phyloP scores from a whole-genome alignment of 1,140 invertebrate genomes.

The Hyposmocoma kahamanoa region DNA sequence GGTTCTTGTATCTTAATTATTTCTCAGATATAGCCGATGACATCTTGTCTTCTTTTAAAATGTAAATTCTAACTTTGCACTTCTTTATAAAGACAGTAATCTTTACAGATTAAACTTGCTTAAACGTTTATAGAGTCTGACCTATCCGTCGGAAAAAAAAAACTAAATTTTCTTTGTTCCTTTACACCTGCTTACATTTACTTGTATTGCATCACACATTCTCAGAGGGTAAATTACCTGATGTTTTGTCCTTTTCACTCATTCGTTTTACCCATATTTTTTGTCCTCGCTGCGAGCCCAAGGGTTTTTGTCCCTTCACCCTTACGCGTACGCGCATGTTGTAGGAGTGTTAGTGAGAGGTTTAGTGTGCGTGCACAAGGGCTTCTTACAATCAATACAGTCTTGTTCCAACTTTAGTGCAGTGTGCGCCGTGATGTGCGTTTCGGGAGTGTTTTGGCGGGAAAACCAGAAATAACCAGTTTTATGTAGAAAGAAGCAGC shows the following conservation, averaged over 20 bases:
- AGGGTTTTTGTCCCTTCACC: conserved; percentile 59
- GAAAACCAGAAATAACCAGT: conserved; percentile 27
- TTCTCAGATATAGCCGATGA: too few species aligned
- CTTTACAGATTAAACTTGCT: too few species aligned
- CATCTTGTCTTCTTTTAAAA: too few species aligned
- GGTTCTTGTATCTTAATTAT: too few species aligned
- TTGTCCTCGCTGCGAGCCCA: conserved; percentile 34
- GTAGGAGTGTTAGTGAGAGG: conserved; percentile 39
- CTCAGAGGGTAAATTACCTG: conserved; percentile 47
- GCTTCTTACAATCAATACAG: conserved; percentile 25
- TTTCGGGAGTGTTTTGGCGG: conserved; percentile 47
- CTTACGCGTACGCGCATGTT: conserved; percentile 48
- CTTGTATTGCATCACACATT: conserved; percentile 51
- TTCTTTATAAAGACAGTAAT: too few species aligned
- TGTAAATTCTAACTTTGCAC: too few species aligned
- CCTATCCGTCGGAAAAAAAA: conserved; percentile 51
- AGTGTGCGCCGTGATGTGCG: conserved; percentile 34
- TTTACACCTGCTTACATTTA: conserved; percentile 61
- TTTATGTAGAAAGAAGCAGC: conserved; percentile 8
- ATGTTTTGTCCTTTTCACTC: conserved; percentile 29
- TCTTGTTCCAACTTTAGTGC: conserved; percentile 33
- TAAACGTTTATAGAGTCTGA: conserved; percentile 27
- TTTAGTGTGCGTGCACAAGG: conserved; percentile 30
- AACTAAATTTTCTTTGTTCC: conserved; percentile 48
- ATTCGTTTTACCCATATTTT: conserved; percentile 11